Percentiles rank a stretch among this genome's conserved stretches.
Conservation (phyloP, 2,888 invertebrate genomes). For the Tachystola acroxantha region DNA sequence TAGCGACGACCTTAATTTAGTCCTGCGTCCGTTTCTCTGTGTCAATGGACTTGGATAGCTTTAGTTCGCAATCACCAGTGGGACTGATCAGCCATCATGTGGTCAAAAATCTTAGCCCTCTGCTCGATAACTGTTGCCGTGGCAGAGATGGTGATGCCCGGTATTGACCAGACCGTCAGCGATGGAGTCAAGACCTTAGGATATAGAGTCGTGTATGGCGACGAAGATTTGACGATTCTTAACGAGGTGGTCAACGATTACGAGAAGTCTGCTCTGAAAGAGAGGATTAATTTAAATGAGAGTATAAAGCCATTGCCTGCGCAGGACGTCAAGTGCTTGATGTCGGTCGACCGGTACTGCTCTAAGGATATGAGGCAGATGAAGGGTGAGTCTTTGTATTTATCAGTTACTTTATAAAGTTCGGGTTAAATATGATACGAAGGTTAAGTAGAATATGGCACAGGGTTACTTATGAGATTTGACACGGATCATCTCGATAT, state of each 20-base stretch:
- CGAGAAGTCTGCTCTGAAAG: slow-evolving; percentile 40
- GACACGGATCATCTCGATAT: no score
- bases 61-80: slow-evolving; percentile 18
- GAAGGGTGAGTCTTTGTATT: slow-evolving; percentile 68
- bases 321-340: slow-evolving; percentile 62
- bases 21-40: slow-evolving; percentile 8
- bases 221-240: slow-evolving; percentile 47
- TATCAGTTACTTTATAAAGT: no score
- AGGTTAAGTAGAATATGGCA: no score
- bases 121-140: slow-evolving; percentile 15
- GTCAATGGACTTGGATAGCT: slow-evolving; percentile 20
- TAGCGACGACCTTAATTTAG: background rate
- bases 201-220: slow-evolving; percentile 49
- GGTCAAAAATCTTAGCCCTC: slow-evolving; percentile 21
- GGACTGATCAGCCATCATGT: slow-evolving; percentile 34
- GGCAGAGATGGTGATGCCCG: slow-evolving; percentile 31
- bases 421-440: no score
- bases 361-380: slow-evolving; percentile 50
- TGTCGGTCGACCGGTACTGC: slow-evolving; percentile 62
- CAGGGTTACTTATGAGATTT: background rate
- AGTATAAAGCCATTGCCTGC: slow-evolving; percentile 41
- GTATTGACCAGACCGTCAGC: slow-evolving; percentile 37
- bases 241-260: slow-evolving; percentile 48
- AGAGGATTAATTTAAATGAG: slow-evolving; percentile 33
- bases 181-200: slow-evolving; percentile 45